A percentile compares a stretch with the other conserved stretches of the same genome.
Evolutionary conservation across 1,140 invertebrate genomes (phyloP).

Genomic region (Drosophila mauritiana): DNA sequence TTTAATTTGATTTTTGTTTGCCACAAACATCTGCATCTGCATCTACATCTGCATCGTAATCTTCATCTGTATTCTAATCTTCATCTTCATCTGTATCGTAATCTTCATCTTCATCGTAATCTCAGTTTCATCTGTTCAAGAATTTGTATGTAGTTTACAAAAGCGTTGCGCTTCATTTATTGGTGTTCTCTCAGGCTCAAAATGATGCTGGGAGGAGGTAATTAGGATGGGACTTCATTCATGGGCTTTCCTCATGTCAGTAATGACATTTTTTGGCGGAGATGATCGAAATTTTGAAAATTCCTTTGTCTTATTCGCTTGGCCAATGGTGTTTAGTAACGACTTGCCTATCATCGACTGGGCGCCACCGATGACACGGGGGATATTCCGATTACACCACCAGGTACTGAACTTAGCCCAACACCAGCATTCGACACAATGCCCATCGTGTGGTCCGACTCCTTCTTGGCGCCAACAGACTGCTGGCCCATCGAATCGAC

Average conservation of each 20-base stretch:
- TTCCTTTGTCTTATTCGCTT: conserved; percentile 45
- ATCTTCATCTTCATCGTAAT: neutral
- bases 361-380: conserved; percentile 60
- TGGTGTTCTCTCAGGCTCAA: conserved; percentile 53
- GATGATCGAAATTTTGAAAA: conserved; percentile 64
- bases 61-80: neutral
- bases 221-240: conserved; percentile 11
- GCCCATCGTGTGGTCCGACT: conserved; percentile 55
- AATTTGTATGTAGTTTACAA: conserved; percentile 56
- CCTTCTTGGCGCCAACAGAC: conserved; percentile 59
- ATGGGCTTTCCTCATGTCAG: conserved; percentile 16
- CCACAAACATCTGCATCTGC: conserved; percentile 4
- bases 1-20: conserved; percentile 37
- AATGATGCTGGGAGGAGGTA: conserved; percentile 29
- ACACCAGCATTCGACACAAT: conserved; percentile 55
- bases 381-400: conserved; percentile 66
- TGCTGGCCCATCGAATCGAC: conserved; percentile 61
- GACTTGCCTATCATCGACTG: conserved; percentile 76
- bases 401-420: conserved; percentile 48
- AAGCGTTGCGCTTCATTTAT: conserved; percentile 66
- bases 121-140: conserved; percentile 12
- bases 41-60: neutral
- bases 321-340: conserved; percentile 29
- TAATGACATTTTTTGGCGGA: conserved; percentile 15
- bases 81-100: conserved; percentile 1